Base-by-base conservation (phyloP, 2,888 invertebrate species). In the Tetranychus truncatus region DNA sequence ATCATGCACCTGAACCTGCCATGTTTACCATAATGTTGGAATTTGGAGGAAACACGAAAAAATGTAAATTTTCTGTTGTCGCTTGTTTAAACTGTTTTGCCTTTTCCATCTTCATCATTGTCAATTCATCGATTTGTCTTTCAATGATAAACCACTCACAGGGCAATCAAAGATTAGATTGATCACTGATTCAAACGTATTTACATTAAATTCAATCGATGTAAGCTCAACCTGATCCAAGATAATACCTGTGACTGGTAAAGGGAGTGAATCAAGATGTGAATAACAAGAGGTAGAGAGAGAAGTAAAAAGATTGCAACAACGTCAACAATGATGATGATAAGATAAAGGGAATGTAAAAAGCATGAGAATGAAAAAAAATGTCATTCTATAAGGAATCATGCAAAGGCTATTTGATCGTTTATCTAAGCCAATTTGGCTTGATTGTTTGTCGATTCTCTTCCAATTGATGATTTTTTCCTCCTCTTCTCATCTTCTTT, bases 391-490 rank as follows among this genome's bases (percentile, higher is more conserved):
- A 55, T 9, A 55, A 55, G 15, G 7, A 55, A 55, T 9, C 55
- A 55, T 55, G 55, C 11, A 55, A 55, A 55, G 15, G 55, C 15
- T 55, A 9, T 15, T 55, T 5, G 55, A 15, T 15, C 15, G 15
- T 55, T 55, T 55, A 55, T 55, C 55, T 15, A 55, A 55, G 55
- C 11, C 55, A 55, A 55, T 55, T 55, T 55, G 7, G 55, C 55
- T 55, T 55, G 55, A 55, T 55, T 55, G 55, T 55, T 55, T 55
- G 55, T 55, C 55, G 55, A 55, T 55, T 55, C 55, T 55, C 55
- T 15, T 55, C 15, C 55, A 55, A 55, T 55, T 15, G 11, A 55
- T 55, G 55, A 15, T 55, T 15, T 15, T 55, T 34, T 34, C 15
- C 55, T 15, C 9, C 55, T 55, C 7, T 55, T 3, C 55, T 55